Evolutionary conservation across 2,888 invertebrate genomes (phyloP).

Genomic region (Sphaerophoria taeniata): DNA sequence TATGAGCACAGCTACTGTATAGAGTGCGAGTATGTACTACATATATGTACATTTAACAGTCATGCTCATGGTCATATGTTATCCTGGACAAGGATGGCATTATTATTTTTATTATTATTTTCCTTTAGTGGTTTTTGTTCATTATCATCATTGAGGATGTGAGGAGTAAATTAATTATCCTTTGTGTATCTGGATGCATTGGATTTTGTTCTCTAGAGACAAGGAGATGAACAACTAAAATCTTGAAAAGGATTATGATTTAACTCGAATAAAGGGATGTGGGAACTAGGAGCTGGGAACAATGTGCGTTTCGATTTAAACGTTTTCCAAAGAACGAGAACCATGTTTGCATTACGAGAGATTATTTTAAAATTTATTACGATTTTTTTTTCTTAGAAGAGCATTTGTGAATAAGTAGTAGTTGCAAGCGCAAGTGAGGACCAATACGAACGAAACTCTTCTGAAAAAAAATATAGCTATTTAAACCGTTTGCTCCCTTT

Average conservation of each 20-base stretch:
- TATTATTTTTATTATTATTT: background rate
- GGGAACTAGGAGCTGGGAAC: background rate
- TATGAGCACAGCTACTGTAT: background rate
- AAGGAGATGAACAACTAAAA: slow-evolving; percentile 15
- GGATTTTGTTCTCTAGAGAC: slow-evolving; percentile 36
- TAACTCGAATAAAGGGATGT: slow-evolving; percentile 27
- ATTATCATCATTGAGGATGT: slow-evolving; percentile 4
- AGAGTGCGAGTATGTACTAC: background rate
- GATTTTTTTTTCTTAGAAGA: too few species aligned
- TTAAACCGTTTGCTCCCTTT: too few species aligned
- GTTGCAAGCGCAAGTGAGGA: too few species aligned
- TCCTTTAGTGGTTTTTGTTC: background rate
- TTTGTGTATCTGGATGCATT: slow-evolving; percentile 55
- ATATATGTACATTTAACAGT: too few species aligned
- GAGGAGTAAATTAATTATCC: slow-evolving; percentile 62
- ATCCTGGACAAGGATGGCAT: background rate
- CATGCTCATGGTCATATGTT: background rate
- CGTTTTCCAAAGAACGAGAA: too few species aligned
- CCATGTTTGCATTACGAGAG: too few species aligned
- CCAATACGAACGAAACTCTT: too few species aligned
- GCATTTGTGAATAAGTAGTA: too few species aligned
- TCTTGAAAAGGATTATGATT: slow-evolving; percentile 31
- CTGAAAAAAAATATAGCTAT: too few species aligned
- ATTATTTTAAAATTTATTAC: too few species aligned
- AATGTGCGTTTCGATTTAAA: background rate